A percentile compares a stretch with the other conserved stretches of the same genome.
Conservation (phyloP, 2,113 vertebrate species). For the Nycticryphes semicollaris region DNA sequence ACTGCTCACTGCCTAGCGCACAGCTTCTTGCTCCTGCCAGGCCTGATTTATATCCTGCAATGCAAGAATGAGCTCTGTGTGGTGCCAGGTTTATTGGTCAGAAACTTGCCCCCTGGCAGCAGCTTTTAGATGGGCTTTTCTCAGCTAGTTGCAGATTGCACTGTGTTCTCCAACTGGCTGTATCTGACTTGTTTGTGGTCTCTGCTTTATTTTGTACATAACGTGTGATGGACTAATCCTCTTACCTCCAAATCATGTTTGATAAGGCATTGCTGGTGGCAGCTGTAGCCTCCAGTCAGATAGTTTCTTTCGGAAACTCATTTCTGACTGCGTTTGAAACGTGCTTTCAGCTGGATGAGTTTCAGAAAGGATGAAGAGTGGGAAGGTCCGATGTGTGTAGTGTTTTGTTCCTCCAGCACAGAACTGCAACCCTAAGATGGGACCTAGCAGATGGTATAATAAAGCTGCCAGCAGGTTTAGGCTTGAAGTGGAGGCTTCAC, state of each 20-base stretch:
- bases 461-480: conserved; percentile 3
- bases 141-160: not conserved
- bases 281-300: not conserved
- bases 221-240: conserved; percentile 9
- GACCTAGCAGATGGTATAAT: conserved; percentile 12
- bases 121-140: not conserved
- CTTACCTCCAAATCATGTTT: not conserved
- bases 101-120: not conserved
- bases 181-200: not conserved
- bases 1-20: not conserved
- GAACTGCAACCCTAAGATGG: not conserved
- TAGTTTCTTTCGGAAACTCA: not conserved
- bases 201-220: not conserved
- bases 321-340: not conserved
- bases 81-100: not conserved
- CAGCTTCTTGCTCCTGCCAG: not conserved
- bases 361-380: not conserved
- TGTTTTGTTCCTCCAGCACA: not conserved
- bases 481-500: not conserved
- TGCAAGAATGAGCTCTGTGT: accelerated
- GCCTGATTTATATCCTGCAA: not conserved
- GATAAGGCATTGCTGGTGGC: not conserved
- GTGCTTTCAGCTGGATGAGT: not conserved
- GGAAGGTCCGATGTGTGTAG: not conserved
- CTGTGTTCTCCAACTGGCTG: not conserved